phyloP scores from a whole-genome alignment of 1,140 invertebrate genomes.

The Penaeus vannamei region DNA sequence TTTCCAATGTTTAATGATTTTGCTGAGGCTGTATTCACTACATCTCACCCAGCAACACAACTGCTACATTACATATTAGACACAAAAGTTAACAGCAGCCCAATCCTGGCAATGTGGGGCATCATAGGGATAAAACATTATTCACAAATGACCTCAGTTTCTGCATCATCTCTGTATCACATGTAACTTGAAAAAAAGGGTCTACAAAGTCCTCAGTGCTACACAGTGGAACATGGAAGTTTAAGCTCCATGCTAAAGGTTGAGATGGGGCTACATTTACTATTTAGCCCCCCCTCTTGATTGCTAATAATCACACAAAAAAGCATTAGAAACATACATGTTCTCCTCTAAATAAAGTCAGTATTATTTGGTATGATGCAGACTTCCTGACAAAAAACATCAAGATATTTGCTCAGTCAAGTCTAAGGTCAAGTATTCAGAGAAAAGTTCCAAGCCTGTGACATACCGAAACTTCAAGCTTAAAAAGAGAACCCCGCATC shows the following conservation, averaged over 20 bases:
- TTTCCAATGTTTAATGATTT: not conserved
- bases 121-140: conserved; percentile 30
- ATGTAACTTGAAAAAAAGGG: conserved; percentile 35
- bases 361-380: conserved; percentile 51
- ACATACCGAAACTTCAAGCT: conserved; percentile 46
- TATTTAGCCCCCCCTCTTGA: conserved; percentile 39
- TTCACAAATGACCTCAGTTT: conserved; percentile 51
- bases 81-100: conserved; percentile 62
- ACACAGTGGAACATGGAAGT: conserved; percentile 53
- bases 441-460: conserved; percentile 50
- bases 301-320: conserved; percentile 42
- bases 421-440: conserved; percentile 54
- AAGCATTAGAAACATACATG: conserved; percentile 40
- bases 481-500: conserved; percentile 43
- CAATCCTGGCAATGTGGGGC: conserved; percentile 45
- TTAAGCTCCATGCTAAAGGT: conserved; percentile 39
- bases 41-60: conserved; percentile 47
- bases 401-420: conserved; percentile 36
- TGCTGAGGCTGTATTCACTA: conserved; percentile 22
- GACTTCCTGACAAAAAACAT: conserved; percentile 34
- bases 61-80: conserved; percentile 53
- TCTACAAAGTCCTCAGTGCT: conserved; percentile 40
- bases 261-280: conserved; percentile 39
- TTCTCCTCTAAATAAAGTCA: conserved; percentile 43
- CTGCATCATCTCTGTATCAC: conserved; percentile 45